phyloP scores from a whole-genome alignment of 1,140 invertebrate genomes.

The Coptotermes formosanus region DNA sequence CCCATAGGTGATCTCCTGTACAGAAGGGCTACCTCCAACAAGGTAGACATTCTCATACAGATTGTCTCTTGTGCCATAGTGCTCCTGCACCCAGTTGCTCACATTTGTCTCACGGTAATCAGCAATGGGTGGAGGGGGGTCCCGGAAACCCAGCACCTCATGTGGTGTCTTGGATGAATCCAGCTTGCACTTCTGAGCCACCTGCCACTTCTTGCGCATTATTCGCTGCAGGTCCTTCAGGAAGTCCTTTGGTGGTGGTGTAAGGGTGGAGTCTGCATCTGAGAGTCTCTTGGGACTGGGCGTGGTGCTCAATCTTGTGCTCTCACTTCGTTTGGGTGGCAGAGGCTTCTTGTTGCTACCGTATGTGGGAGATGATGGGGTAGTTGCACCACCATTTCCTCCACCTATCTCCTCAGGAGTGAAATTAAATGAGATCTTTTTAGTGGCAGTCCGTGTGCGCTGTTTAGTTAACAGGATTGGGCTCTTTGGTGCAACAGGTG shows the following conservation, averaged over 20 bases:
- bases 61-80: slow-evolving; percentile 67
- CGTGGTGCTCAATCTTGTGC: slow-evolving; percentile 52
- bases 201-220: slow-evolving; percentile 92
- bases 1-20: slow-evolving; percentile 49
- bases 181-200: slow-evolving; percentile 85
- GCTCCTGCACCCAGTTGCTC: slow-evolving; percentile 86
- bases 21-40: slow-evolving; percentile 42
- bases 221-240: slow-evolving; percentile 84
- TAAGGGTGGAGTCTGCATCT: slow-evolving; percentile 57
- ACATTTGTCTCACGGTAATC: slow-evolving; percentile 80
- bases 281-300: slow-evolving; percentile 70
- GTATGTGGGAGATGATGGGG: slow-evolving; percentile 35
- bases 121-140: slow-evolving; percentile 63
- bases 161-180: slow-evolving; percentile 83
- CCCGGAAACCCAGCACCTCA: slow-evolving; percentile 85
- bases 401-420: slow-evolving; percentile 31
- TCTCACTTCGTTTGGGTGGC: slow-evolving; percentile 58
- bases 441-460: slow-evolving; percentile 34
- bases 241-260: slow-evolving; percentile 75
- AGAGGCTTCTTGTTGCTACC: slow-evolving; percentile 35
- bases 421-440: slow-evolving; percentile 43
- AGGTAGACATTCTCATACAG: slow-evolving; percentile 60
- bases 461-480: slow-evolving; percentile 33
- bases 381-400: not conserved
- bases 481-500: slow-evolving; percentile 34